Evolutionary conservation across 2,888 invertebrate genomes (phyloP), one percentile per base, ranked within the genome.

Genomic region (Ommatoiulus sabulosus): DNA sequence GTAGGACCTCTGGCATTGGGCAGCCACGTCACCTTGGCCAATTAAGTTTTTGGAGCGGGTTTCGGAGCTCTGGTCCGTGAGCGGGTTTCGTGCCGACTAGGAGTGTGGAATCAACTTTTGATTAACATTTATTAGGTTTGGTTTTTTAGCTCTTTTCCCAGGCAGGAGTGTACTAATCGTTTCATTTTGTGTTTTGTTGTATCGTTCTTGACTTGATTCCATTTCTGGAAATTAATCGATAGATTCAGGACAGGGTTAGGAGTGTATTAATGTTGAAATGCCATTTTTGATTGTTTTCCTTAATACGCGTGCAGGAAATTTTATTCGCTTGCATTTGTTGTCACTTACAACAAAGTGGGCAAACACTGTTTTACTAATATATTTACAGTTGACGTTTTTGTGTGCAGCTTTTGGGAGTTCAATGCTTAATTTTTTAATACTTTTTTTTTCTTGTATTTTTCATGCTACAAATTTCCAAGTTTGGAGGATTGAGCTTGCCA

Each of bases 1-100:
- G 24, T 72, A 63, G 63, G 72, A 72, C 72, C 72, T 72, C 72
- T 72, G 72, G 72, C 72, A 63, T n/a, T 6, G 63, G 7, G 63
- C 63, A 63, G 72, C 72, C 24, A 72, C 10, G 72, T 72, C 20
- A 20, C 20, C 72, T 72, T 72, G 24, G 24, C 72, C 72, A 72
- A 72, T 72, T 72, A 20, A 72, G 12, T 10, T 72, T 20, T 24
- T 72, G 72, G 72, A 72, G 72, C 20, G 10, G 72, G 72, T 24
- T 20, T 72, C 10, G 72, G 72, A 8, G 72, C 24, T 72, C 72
- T 72, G 72, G 72, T 10, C 72, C 24, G 72, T 24, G 20, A 24
- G n/a, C 3, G 72, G 20, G 12, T 72, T 10, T 72, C 2, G 20
- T 72, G 72, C 24, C 72, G 72, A 52, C 20, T 1, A 72, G 10